Evolutionary conservation across 2,888 invertebrate genomes (phyloP).

Genomic region (Zhuqinia jingwanae): DNA sequence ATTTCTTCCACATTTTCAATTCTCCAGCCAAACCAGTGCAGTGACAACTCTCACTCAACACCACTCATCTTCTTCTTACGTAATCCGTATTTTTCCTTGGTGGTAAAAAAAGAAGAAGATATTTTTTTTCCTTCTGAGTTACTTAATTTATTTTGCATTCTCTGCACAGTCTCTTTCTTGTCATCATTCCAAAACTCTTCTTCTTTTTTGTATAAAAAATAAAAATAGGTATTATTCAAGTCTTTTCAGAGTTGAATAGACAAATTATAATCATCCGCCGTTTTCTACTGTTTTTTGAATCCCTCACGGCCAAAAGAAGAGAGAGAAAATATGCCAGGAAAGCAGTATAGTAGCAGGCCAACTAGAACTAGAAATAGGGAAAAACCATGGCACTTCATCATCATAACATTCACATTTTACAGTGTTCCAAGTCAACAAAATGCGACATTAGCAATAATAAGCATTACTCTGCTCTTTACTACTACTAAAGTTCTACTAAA

Average conservation of each 20-base stretch:
- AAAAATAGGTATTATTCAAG: too few species aligned
- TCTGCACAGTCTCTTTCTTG: slow-evolving; percentile 7
- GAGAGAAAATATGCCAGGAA: too few species aligned
- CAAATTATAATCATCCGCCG: slow-evolving; percentile 23
- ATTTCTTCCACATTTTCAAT: not conserved
- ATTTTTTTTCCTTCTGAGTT: not conserved
- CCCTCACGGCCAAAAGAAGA: not conserved
- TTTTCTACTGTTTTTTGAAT: not conserved
- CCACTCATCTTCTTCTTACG: not conserved
- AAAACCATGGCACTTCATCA: slow-evolving; percentile 26
- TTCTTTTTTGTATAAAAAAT: not conserved
- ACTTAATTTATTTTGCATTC: not conserved
- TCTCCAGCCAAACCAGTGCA: not conserved
- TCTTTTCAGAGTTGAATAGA: not conserved
- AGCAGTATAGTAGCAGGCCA: too few species aligned
- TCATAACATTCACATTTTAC: not conserved
- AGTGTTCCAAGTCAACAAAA: slow-evolving; percentile 3
- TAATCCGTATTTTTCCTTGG: slow-evolving; percentile 19
- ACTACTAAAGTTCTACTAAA: too few species aligned
- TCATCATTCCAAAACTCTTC: slow-evolving; percentile 28
- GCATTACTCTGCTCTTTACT: too few species aligned
- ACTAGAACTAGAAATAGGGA: not conserved
- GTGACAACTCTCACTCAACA: slow-evolving; percentile 1
- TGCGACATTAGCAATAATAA: slow-evolving; percentile 8
- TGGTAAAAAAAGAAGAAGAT: not conserved